These are phyloP conservation scores for Tenrec ecaudatus DNA, from an alignment of 2,113 vertebrate genomes.

Conservation along the genomic window DNA sequence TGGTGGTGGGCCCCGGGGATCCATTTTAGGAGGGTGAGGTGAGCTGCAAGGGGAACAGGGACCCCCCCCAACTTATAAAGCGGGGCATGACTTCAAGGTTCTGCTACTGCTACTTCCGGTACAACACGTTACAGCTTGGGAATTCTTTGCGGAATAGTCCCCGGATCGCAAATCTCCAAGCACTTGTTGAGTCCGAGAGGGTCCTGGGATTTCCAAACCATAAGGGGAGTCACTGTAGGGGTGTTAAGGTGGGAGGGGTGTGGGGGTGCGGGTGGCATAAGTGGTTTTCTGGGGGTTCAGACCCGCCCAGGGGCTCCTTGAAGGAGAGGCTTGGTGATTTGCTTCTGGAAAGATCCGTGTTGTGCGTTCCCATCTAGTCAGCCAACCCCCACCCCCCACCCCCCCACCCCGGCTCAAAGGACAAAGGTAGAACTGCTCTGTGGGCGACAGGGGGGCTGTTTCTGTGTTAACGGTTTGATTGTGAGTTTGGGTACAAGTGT, in stretches of 20 bases:
- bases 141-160: too few relatives aligned
- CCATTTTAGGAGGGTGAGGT: too few relatives aligned
- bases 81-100: not conserved
- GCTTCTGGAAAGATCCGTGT: not conserved
- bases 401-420: too few relatives aligned
- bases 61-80: not conserved
- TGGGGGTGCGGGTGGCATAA: not conserved
- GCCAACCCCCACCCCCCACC: too few relatives aligned
- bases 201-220: not conserved
- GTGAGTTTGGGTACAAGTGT: too few relatives aligned
- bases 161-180: not conserved
- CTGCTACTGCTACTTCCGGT: not conserved
- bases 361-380: not conserved
- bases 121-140: not conserved
- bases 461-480: too few relatives aligned
- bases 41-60: not conserved
- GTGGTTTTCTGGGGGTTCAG: not conserved
- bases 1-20: not conserved
- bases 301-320: not conserved
- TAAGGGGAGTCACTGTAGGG: not conserved
- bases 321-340: not conserved
- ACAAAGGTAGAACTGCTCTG: too few relatives aligned
- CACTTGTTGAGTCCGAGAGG: not conserved
- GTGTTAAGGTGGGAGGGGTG: not conserved
- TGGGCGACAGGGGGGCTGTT: too few relatives aligned